Evolutionary conservation across 2,113 vertebrate genomes (phyloP).

Genomic region (Himantopus leucocephalus): DNA sequence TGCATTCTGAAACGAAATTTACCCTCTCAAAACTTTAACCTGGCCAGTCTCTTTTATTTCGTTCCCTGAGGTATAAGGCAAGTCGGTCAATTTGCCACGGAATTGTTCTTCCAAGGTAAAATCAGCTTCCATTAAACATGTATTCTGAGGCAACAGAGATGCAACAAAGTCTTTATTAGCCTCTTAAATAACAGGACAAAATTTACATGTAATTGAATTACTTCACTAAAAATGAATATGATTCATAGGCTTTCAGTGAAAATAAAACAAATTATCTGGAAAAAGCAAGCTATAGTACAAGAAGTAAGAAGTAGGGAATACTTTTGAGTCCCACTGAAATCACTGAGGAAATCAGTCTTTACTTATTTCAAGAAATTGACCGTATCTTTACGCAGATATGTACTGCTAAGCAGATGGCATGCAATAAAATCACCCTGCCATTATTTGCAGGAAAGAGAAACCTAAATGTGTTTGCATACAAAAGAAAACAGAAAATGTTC

Average conservation of each 20-base stretch:
- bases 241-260: not conserved
- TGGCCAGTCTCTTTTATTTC: not conserved
- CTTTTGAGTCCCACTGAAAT: not conserved
- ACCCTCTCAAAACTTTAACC: not conserved
- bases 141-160: not conserved
- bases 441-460: not conserved
- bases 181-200: not conserved
- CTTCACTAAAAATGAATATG: not conserved
- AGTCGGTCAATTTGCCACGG: not conserved
- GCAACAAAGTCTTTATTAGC: not conserved
- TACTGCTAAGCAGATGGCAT: not conserved
- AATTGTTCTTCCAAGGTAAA: not conserved
- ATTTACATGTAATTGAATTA: not conserved
- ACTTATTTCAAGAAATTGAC: not conserved
- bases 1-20: not conserved
- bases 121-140: not conserved
- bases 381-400: not conserved
- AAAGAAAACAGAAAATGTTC: not conserved
- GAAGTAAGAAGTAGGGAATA: not conserved
- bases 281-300: not conserved
- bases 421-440: not conserved
- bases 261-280: not conserved
- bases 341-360: not conserved
- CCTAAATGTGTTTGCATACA: not conserved
- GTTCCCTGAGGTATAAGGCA: not conserved